These are phyloP conservation scores for Argyrosomus japonicus DNA, from an alignment of 2,113 vertebrate genomes.

Conservation along the genomic window DNA sequence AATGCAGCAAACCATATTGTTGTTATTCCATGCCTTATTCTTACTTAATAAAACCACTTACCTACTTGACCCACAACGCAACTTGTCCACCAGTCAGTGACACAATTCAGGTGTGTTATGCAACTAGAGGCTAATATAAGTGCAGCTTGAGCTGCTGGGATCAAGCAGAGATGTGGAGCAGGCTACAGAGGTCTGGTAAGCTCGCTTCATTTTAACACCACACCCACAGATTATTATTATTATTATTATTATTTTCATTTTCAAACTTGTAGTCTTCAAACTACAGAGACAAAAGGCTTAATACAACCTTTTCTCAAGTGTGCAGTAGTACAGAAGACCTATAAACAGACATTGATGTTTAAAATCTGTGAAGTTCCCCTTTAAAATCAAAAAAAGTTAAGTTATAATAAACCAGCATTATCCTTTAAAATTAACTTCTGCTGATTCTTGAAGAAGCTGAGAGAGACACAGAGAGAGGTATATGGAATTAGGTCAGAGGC, in stretches of 20 bases:
- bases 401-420: background rate
- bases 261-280: background rate
- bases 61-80: too few relatives aligned
- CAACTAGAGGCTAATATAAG: background rate
- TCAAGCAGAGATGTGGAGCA: background rate
- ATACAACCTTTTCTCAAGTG: background rate
- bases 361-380: too few relatives aligned
- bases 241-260: background rate
- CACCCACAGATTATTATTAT: background rate
- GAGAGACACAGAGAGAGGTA: slow-evolving; percentile 20
- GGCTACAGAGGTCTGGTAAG: background rate
- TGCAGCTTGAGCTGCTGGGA: background rate
- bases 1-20: too few relatives aligned
- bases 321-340: background rate
- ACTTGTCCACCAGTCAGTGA: too few relatives aligned
- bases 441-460: background rate
- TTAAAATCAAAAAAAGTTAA: background rate
- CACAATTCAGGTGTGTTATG: background rate
- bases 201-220: background rate
- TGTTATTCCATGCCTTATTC: too few relatives aligned
- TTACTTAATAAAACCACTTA: too few relatives aligned
- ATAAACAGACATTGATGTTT: background rate
- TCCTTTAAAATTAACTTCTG: background rate
- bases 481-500: slow-evolving; percentile 57
- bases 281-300: background rate